Evolutionary conservation across 2,797 vertebrate genomes (phyloP).

Genomic region (Masticophis lateralis): DNA sequence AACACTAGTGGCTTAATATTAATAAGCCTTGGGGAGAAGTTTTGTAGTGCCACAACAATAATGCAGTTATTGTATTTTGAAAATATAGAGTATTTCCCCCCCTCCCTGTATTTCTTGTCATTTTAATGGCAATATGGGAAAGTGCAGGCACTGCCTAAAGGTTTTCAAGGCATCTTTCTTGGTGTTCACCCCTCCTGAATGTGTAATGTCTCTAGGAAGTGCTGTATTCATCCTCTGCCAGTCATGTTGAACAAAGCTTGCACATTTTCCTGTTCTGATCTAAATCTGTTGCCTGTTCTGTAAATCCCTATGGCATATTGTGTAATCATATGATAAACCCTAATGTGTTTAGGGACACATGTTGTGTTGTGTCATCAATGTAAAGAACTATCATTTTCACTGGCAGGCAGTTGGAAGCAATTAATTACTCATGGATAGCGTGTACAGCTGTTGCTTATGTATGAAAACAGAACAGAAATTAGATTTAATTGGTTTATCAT

Average conservation of each 20-base stretch:
- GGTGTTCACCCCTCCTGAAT: not conserved
- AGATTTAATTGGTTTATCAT: constrained; percentile 74
- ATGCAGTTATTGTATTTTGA: not conserved
- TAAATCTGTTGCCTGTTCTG: not conserved
- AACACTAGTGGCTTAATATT: not conserved
- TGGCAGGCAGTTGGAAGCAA: constrained; percentile 66
- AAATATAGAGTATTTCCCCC: too few relatives aligned
- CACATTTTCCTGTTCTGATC: rapidly evolving
- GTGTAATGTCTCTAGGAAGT: not conserved
- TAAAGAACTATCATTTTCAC: constrained; percentile 55
- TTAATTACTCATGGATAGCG: constrained; percentile 70
- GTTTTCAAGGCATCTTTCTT: not conserved
- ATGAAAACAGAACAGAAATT: constrained; percentile 76
- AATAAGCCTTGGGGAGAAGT: not conserved
- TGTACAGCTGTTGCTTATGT: constrained; percentile 72
- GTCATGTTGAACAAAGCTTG: rapidly evolving
- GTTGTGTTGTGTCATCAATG: constrained; percentile 46
- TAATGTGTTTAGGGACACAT: constrained; percentile 29
- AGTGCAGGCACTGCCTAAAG: not conserved
- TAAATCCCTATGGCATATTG: not conserved
- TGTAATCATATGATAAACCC: not conserved
- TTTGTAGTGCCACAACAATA: not conserved
- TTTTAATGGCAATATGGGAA: not conserved
- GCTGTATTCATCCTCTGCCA: not conserved
- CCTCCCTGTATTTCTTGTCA: not conserved